A percentile compares a stretch with the other conserved stretches of the same genome.
Evolutionary conservation across 2,888 invertebrate species (phyloP).

Genomic region (Ptilodon capucinus): DNA sequence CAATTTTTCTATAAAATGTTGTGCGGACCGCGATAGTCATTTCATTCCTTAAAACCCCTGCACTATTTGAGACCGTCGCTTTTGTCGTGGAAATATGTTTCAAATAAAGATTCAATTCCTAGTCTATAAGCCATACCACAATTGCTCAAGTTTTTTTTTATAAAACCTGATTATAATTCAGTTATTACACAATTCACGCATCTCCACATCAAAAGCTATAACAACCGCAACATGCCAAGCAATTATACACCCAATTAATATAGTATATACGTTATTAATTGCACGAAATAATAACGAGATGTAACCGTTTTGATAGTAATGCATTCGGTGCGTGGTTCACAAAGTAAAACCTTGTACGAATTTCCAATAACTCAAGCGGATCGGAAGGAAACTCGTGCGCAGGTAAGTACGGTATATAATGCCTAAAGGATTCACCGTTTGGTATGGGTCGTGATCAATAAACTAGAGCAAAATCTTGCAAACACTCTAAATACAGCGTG

Average conservation of each 20-base stretch:
- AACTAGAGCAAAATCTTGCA: too few species aligned
- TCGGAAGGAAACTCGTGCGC: constrained; percentile 29
- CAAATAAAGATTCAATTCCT: too few species aligned
- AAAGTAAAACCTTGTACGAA: constrained; percentile 30
- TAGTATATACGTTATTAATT: neutral
- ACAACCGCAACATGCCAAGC: neutral
- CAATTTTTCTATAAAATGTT: too few species aligned
- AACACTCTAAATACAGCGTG: too few species aligned
- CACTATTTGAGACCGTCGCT: too few species aligned
- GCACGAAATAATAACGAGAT: neutral
- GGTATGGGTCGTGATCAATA: too few species aligned
- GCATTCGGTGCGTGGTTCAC: constrained; percentile 15
- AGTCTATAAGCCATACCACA: too few species aligned
- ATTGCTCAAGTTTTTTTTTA: neutral
- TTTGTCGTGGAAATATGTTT: too few species aligned
- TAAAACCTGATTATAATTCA: neutral
- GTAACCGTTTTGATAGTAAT: neutral
- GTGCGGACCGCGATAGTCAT: too few species aligned
- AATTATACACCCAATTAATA: neutral
- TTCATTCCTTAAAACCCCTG: too few species aligned
- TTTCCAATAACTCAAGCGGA: constrained; percentile 28
- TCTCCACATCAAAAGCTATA: neutral
- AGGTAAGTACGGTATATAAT: neutral
- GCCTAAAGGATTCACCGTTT: too few species aligned
- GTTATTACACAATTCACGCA: neutral